A percentile compares a stretch with the other conserved stretches of the same genome.
phyloP scores from a whole-genome alignment of 1,140 invertebrate genomes.

The Mamestra configurata region DNA sequence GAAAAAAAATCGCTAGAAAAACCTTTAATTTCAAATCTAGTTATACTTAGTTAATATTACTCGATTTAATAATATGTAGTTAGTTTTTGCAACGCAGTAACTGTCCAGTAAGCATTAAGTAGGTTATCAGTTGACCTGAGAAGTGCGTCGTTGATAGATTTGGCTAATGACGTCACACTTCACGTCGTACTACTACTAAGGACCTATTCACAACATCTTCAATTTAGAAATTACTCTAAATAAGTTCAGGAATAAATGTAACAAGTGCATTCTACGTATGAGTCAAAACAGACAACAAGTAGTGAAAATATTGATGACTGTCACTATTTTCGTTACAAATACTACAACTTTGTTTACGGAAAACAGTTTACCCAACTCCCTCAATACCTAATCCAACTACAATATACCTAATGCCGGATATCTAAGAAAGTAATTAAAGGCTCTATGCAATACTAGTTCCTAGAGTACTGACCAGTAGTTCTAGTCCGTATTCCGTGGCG shows the following conservation, averaged over 20 bases:
- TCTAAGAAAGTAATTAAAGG: conserved; percentile 50
- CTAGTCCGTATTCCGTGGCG: conserved; percentile 22
- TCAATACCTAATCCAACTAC: conserved; percentile 10
- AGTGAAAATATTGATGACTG: neutral
- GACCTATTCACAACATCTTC: conserved; percentile 22
- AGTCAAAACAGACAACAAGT: neutral
- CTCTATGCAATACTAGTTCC: conserved; percentile 40
- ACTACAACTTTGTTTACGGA: neutral
- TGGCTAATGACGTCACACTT: conserved; percentile 62
- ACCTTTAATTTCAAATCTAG: no score
- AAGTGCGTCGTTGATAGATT: conserved; percentile 69
- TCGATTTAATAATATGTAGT: conserved; percentile 35
- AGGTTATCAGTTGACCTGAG: conserved; percentile 72
- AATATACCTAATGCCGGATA: conserved; percentile 37
- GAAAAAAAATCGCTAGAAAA: no score
- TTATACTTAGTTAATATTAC: neutral
- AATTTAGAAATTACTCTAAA: neutral
- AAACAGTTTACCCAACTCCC: neutral
- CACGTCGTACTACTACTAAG: conserved; percentile 52
- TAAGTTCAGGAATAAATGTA: neutral
- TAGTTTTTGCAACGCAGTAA: conserved; percentile 69
- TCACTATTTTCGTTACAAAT: neutral
- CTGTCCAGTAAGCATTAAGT: conserved; percentile 58
- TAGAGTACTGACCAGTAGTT: conserved; percentile 37
- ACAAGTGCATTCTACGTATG: neutral